A percentile compares a stretch with the other conserved stretches of the same genome.
These are phyloP conservation scores for Porites cylindrica DNA, from an alignment of 92 coral and sea anemone genomes.

Conservation along the genomic window DNA sequence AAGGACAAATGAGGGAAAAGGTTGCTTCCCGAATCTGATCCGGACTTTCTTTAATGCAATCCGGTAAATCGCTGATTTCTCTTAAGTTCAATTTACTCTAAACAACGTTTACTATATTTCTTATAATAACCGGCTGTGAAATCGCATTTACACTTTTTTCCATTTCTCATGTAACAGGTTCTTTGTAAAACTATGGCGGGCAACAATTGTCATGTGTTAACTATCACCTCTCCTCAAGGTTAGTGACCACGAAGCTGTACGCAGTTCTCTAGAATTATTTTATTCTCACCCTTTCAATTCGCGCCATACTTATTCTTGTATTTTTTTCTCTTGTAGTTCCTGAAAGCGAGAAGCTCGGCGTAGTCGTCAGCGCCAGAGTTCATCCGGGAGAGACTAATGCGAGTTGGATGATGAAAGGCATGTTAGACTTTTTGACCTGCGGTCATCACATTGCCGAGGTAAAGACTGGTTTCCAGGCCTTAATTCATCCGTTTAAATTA, in stretches of 20 bases:
- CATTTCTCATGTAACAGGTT: conserved; percentile 61
- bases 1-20: too few relatives aligned
- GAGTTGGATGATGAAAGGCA: conserved; percentile 99
- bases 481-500: too few relatives aligned
- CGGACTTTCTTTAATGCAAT: neutral
- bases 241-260: neutral
- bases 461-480: conserved; percentile 1
- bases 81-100: neutral
- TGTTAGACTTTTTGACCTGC: conserved; percentile 94
- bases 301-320: neutral
- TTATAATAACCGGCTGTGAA: neutral
- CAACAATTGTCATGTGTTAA: conserved; percentile 86
- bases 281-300: too few relatives aligned
- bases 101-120: neutral
- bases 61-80: neutral
- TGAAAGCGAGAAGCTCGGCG: conserved; percentile 89
- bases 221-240: conserved; percentile 93
- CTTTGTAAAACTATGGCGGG: conserved; percentile 97
- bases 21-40: too few relatives aligned
- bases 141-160: neutral
- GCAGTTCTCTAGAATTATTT: too few relatives aligned
- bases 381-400: conserved; percentile 99
- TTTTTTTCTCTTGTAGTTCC: conserved; percentile 65
- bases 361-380: conserved; percentile 96
- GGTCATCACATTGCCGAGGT: conserved; percentile 95